Conservation (phyloP, 2,888 invertebrate species). For the Bembecia ichneumoniformis region DNA sequence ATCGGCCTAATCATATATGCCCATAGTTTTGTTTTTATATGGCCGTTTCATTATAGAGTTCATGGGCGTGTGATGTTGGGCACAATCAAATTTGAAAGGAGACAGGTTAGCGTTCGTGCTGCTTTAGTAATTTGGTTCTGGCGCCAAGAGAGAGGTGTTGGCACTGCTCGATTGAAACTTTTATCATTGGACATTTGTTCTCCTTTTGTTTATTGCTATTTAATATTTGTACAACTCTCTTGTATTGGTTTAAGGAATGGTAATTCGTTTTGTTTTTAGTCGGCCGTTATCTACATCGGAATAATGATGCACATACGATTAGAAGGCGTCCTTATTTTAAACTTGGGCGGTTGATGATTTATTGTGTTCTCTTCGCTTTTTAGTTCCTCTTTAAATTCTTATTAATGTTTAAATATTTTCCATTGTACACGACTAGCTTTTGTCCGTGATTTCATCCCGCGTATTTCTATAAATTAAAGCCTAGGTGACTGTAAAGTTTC, state of each 20-base stretch:
- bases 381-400: not conserved
- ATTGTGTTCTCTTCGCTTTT: not conserved
- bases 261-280: slow-evolving; percentile 1
- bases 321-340: not conserved
- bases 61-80: slow-evolving; percentile 68
- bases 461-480: too few species aligned
- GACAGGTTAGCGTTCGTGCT: slow-evolving; percentile 58
- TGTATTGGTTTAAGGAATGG: slow-evolving; percentile 8
- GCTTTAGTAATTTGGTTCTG: slow-evolving; percentile 58
- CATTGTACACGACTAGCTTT: too few species aligned
- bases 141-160: slow-evolving; percentile 58
- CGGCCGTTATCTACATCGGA: not conserved
- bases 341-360: not conserved
- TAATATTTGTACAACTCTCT: slow-evolving; percentile 12
- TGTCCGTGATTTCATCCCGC: too few species aligned
- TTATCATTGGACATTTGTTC: slow-evolving; percentile 24
- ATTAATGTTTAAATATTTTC: not conserved
- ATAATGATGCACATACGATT: not conserved
- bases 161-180: slow-evolving; percentile 35
- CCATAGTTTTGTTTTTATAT: slow-evolving; percentile 71
- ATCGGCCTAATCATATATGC: slow-evolving; percentile 71
- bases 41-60: slow-evolving; percentile 69
- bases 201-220: slow-evolving; percentile 23
- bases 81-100: slow-evolving; percentile 69
- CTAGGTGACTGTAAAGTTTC: too few species aligned